Evolutionary conservation across 2,113 vertebrate species (phyloP).

Genomic region (Rhombomys opimus): DNA sequence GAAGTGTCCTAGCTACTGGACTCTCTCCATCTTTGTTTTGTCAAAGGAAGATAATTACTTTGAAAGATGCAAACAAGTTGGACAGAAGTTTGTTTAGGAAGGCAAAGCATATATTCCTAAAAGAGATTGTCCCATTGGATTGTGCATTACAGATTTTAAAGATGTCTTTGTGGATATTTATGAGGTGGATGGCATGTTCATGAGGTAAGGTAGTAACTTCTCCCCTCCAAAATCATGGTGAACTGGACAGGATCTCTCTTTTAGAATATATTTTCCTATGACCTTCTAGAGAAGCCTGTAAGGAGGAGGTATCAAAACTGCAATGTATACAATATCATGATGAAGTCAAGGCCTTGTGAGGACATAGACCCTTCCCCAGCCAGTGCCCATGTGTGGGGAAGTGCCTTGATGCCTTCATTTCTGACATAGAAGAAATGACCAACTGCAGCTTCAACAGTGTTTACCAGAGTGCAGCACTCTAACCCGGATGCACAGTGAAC

Average conservation of each 20-base stretch:
- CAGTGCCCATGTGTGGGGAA: no score
- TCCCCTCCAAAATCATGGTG: not conserved
- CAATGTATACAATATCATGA: not conserved
- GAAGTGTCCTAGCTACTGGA: not conserved
- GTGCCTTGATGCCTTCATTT: not conserved
- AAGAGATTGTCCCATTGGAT: not conserved
- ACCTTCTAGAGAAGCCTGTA: not conserved
- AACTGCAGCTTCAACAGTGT: not conserved
- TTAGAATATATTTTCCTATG: not conserved
- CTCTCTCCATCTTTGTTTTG: not conserved
- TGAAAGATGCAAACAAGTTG: not conserved
- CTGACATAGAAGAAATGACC: not conserved
- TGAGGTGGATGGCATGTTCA: not conserved
- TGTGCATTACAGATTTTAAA: not conserved
- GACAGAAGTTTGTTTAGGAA: not conserved
- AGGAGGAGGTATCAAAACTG: not conserved
- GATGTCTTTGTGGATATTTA: not conserved
- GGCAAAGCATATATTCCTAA: not conserved
- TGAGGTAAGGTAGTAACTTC: not conserved
- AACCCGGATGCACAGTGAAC: not conserved
- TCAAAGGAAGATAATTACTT: not conserved
- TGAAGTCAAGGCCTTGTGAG: not conserved
- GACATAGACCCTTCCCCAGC: no score
- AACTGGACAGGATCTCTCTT: not conserved
- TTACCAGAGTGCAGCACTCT: not conserved